Evolutionary conservation across 2,797 vertebrate species (phyloP).

Genomic region (Sebastiscus tertius): DNA sequence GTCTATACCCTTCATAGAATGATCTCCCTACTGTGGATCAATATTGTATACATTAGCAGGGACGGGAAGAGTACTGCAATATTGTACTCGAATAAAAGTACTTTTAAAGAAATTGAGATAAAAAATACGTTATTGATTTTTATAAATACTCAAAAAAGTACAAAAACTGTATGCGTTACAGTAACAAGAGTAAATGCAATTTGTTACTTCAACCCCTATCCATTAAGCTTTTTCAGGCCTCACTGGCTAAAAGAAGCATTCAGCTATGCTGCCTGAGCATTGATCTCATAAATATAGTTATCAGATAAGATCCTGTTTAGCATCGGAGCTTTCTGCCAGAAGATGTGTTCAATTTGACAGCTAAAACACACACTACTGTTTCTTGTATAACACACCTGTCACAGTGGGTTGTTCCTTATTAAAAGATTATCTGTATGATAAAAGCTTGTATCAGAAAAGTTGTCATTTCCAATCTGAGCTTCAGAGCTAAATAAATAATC

Average conservation of each 20-base stretch:
- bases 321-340: not conserved
- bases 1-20: not conserved
- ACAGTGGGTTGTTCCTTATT: not conserved
- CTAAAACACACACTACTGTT: not conserved
- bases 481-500: not conserved
- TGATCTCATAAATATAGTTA: conserved; percentile 11
- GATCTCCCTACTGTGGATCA: not conserved
- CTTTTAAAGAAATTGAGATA: not conserved
- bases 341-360: not conserved
- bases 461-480: not conserved
- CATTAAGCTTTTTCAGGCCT: not conserved
- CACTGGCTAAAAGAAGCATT: not conserved
- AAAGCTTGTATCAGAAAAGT: not conserved
- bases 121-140: not conserved
- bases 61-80: not conserved
- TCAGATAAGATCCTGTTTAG: not conserved
- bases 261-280: not conserved
- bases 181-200: not conserved
- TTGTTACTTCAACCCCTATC: not conserved
- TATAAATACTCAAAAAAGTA: not conserved
- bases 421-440: not conserved
- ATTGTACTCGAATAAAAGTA: not conserved
- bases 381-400: not conserved
- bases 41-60: not conserved
- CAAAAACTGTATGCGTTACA: not conserved